Base-by-base conservation (phyloP, 2,113 vertebrate genomes). In the Chamaea fasciata region DNA sequence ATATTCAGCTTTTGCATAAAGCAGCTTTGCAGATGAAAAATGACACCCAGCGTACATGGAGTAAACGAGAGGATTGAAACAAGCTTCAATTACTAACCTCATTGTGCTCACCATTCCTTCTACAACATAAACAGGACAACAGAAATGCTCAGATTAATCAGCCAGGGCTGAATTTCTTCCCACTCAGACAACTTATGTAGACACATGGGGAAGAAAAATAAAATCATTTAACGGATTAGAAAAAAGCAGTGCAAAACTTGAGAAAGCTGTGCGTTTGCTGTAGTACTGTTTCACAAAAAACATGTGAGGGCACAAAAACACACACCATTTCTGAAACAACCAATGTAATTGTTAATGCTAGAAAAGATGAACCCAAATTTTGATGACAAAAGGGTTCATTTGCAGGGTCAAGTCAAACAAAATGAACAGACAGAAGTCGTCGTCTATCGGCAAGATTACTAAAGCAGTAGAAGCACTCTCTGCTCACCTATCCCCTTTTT, bases 1-100 rank as follows among this genome's bases (percentile, higher is more conserved):
- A 77, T 52, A 86, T 13, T 42, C 42, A 42, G 14, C 26, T 56
- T 91, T 35, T 83, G 50, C 59, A 83, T 53, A 57, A 83, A 80
- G 68, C 68, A 77, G 68, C 46, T 89, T 27, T 70, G 59, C 76
- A 70, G 59, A 87, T 70, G 83, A 94, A 80, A 90, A 94, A 95
- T 81, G n/a, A 91, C 60, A 74, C 53, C 50, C 71, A 53, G 80
- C 46, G 67, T 41, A 89, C 20, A 37, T 0, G 4, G 50, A 83
- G 53, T 37, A 94, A 90, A 77, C 47, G 55, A 64, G 55, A 80
- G 18, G 13, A 83, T 20, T 57, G 63, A 69, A 90, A 76, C 46
- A 52, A 86, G 55, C 63, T 83, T 62, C 80, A 70, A 13, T 87
- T 69, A 65, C 63, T 47, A 71, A 88, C 26, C 33, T 47, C 55